Evolutionary conservation across 1,140 invertebrate genomes (phyloP).

Genomic region (Glossosoma conforme): DNA sequence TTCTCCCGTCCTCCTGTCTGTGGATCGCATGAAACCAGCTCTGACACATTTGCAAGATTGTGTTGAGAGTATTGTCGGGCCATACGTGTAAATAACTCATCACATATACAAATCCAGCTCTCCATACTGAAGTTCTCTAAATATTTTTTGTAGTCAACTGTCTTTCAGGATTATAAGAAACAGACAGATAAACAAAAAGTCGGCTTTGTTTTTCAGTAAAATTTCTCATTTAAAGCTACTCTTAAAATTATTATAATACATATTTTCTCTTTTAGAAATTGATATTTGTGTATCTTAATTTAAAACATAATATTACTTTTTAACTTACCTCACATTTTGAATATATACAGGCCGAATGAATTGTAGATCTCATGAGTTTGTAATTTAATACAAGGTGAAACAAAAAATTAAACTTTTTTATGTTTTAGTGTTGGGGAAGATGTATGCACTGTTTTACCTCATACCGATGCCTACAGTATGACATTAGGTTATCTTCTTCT

Average conservation of each 20-base stretch:
- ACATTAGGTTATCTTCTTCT: slow-evolving; percentile 64
- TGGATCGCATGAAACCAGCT: slow-evolving; percentile 37
- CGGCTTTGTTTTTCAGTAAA: too few species aligned
- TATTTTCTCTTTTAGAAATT: too few species aligned
- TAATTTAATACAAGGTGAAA: background rate
- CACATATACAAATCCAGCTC: too few species aligned
- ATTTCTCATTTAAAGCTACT: too few species aligned
- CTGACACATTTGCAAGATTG: slow-evolving; percentile 43
- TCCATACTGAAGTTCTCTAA: too few species aligned
- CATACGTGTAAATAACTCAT: slow-evolving; percentile 51
- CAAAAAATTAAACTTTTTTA: slow-evolving; percentile 16
- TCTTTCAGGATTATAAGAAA: background rate
- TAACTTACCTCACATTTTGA: too few species aligned
- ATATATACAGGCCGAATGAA: too few species aligned
- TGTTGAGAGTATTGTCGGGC: slow-evolving; percentile 51
- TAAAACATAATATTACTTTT: too few species aligned
- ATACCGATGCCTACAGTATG: slow-evolving; percentile 58
- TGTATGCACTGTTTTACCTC: slow-evolving; percentile 54
- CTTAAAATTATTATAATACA: too few species aligned
- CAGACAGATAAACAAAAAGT: background rate
- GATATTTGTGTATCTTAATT: too few species aligned
- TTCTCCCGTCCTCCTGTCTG: too few species aligned
- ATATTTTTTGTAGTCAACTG: too few species aligned
- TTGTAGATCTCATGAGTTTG: background rate
- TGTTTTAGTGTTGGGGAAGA: slow-evolving; percentile 54